Evolutionary conservation across 2,888 invertebrate species (phyloP), one percentile per base, ranked within the genome.

Genomic region (Slavum lentiscoides): DNA sequence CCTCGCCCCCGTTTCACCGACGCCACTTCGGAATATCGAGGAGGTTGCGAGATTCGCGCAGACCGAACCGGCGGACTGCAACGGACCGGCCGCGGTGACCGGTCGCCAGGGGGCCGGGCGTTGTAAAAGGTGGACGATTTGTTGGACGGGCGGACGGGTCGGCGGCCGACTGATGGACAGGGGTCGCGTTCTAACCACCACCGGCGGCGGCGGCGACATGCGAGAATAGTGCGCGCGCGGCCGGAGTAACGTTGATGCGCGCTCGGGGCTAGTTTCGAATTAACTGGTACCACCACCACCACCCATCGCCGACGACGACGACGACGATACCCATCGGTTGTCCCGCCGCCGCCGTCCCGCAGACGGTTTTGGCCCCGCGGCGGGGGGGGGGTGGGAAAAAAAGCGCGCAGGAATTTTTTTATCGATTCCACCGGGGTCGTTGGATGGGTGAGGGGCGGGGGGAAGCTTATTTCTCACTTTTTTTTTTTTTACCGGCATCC

Each of bases 391-490:
- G 53, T 75, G 72, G 74, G 58, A 82, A 80, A 82, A 82, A 85
- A 85, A 84, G 84, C 84, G 85, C 85, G 84, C 85, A 84, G 84
- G 85, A 85, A 84, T 85, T 85, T 85, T 85, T 85, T 85, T 84
- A 85, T 85, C 84, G 85, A 85, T 85, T 84, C 84, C 83, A 83
- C 83, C 67, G 30, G 1, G 30, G 30, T 30, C 1, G 30, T 2
- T 30, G 30, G 30, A n/a, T 30, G 30, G 30, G 30, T 1, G 30
- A 4, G 30, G 30, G 30, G 30, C 4, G 30, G 30, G 30, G 74
- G 81, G 69, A 81, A 81, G 74, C 68, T 74, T 83, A 72, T 83
- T 82, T 83, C 82, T 82, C 62, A 67, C 76, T 74, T 53, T 67
- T 74, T 74, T 68, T 67, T 61, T 30, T 59, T 64, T 77, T 59